Evolutionary conservation across 1,140 invertebrate genomes (phyloP).

Genomic region (Holcopasites calliopsidis): DNA sequence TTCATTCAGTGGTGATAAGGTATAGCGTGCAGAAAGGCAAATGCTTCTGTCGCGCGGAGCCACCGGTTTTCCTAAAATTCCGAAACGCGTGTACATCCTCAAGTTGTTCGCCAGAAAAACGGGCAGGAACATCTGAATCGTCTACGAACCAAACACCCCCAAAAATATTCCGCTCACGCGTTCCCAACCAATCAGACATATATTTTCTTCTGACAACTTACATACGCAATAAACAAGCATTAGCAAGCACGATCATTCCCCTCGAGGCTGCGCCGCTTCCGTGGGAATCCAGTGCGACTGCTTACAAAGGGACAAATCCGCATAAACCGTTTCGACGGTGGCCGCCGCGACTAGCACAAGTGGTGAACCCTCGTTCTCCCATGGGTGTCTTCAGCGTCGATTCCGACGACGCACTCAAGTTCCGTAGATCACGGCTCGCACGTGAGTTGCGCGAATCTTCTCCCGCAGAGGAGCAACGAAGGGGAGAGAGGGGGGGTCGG

Average conservation of each 20-base stretch:
- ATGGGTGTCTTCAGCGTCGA: constrained; percentile 2
- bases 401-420: constrained; percentile 39
- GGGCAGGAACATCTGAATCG: too few species aligned
- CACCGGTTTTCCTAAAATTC: constrained; percentile 4
- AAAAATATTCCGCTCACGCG: neutral
- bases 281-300: neutral
- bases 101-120: neutral
- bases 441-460: neutral
- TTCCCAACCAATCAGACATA: too few species aligned
- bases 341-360: neutral
- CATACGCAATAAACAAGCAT: neutral
- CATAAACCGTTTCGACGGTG: neutral
- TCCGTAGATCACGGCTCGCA: constrained; percentile 8
- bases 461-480: neutral
- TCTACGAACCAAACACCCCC: neutral
- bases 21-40: neutral
- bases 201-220: neutral
- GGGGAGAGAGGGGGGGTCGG: neutral
- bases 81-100: too few species aligned
- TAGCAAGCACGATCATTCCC: neutral
- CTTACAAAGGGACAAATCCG: constrained; percentile 2
- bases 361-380: neutral
- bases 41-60: neutral
- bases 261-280: neutral
- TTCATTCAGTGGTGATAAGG: neutral